Base-by-base conservation (phyloP, 2,797 vertebrate genomes). In the Paguma larvata region DNA sequence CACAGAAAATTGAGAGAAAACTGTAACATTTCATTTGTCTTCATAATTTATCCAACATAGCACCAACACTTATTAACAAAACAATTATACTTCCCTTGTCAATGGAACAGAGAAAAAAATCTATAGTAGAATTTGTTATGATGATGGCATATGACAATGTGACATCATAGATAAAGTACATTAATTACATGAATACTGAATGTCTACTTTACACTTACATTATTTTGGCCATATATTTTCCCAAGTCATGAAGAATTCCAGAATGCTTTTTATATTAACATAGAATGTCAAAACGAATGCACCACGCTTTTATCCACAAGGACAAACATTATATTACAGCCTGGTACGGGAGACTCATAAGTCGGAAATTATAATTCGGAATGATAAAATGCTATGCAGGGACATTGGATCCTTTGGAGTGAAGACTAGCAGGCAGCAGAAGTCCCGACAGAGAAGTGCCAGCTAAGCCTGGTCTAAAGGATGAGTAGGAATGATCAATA, bases 1-100 rank as follows among this genome's bases (percentile, higher is more conserved):
- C 9, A 53, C 1, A n/a, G 7, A 80, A 92, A 97, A 59, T 51
- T 44, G 63, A 93, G 27, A 82, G 19, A 95, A 95, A 94, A 48
- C 3, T 38, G 3, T 44, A 85, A 79, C 4, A 89, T 91, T 88
- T 94, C 67, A 70, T 80, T 92, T 80, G 93, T 83, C 18, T 85
- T 80, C 38, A 93, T 48, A 63, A 56, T 75, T 59, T 95, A 68
- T n/a, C 38, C 27, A 78, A 44, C 4, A 59, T 1, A 86, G 2
- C 70, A 65, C 56, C n/a, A 86, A 75, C 18, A 91, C 27, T 93
- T 70, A 89, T n/a, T 88, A 75, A 75, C 15, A 78, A 65, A 63
- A 32, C 2, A 25, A 38, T 70, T 92, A 6, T n/a, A n/a, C 65
- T 89, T 72, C 85, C 12, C 63, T 93, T 79, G 9, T 65, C 12